Percentiles rank a stretch among this genome's conserved stretches.
Conservation (phyloP, 2,888 invertebrate species). For the Euclidia mi region DNA sequence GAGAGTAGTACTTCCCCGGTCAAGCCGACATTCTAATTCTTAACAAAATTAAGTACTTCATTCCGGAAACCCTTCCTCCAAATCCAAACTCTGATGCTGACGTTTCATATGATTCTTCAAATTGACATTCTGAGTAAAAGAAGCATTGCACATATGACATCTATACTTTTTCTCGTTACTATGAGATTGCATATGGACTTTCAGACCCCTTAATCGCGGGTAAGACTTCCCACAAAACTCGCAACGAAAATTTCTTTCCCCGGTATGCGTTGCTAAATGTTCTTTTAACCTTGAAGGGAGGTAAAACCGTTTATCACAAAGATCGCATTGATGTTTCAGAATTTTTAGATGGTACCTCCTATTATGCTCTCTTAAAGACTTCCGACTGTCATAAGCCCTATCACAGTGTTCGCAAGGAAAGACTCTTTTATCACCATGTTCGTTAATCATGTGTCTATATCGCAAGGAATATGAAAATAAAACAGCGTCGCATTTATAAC, state of each 20-base stretch:
- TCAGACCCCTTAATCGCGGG: slow-evolving; percentile 76
- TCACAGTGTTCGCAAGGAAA: slow-evolving; percentile 82
- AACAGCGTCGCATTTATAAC: slow-evolving; percentile 79
- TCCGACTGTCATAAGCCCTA: slow-evolving; percentile 78
- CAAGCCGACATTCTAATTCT: too few relatives aligned
- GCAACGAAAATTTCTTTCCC: slow-evolving; percentile 81
- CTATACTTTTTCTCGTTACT: slow-evolving; percentile 87
- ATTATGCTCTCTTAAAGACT: slow-evolving; percentile 80
- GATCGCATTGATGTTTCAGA: slow-evolving; percentile 85
- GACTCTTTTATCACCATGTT: slow-evolving; percentile 74
- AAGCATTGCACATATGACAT: slow-evolving; percentile 85
- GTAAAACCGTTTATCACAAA: slow-evolving; percentile 88
- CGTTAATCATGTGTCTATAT: slow-evolving; percentile 80
- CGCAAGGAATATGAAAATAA: slow-evolving; percentile 77
- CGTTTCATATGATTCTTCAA: slow-evolving; percentile 89
- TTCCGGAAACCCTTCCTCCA: slow-evolving; percentile 53
- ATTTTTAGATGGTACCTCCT: slow-evolving; percentile 78
- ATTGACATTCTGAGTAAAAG: slow-evolving; percentile 89
- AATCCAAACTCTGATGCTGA: slow-evolving; percentile 72
- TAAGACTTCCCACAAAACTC: slow-evolving; percentile 83
- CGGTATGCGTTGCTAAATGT: slow-evolving; percentile 83
- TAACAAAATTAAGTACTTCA: slow-evolving; percentile 20
- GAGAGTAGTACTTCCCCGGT: too few relatives aligned
- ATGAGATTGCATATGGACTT: slow-evolving; percentile 90
- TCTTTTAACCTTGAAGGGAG: slow-evolving; percentile 80